phyloP scores from a whole-genome alignment of 2,797 vertebrate genomes.

The Parotocinclus haroldoi region DNA sequence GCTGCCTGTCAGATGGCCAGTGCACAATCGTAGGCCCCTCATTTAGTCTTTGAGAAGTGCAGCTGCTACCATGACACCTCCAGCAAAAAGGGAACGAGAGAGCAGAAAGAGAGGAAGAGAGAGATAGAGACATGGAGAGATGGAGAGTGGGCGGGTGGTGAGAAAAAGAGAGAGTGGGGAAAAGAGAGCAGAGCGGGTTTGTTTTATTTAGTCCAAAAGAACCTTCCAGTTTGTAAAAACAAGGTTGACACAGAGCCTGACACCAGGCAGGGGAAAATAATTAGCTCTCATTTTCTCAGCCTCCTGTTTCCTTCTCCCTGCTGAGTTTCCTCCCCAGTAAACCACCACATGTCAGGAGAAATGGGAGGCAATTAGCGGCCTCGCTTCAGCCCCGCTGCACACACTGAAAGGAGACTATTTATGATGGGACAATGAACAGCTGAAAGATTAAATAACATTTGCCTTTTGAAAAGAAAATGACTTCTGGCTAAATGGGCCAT shows the following conservation, averaged over 20 bases:
- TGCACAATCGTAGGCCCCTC: slow-evolving; percentile 98
- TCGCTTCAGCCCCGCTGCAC: slow-evolving; percentile 99
- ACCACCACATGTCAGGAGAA: slow-evolving; percentile 99
- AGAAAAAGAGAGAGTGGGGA: slow-evolving; percentile 66
- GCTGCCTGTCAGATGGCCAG: slow-evolving; percentile 99
- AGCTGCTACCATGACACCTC: slow-evolving; percentile 99
- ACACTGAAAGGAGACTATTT: slow-evolving; percentile 99
- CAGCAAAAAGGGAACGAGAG: slow-evolving; percentile 82
- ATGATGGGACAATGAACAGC: slow-evolving; percentile 99
- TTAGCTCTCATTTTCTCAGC: slow-evolving; percentile 99
- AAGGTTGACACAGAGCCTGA: slow-evolving; percentile 99
- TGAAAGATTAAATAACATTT: slow-evolving; percentile 99
- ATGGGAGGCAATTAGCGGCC: slow-evolving; percentile 99
- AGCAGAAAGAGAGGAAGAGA: slow-evolving; percentile 66
- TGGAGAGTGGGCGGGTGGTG: slow-evolving; percentile 58
- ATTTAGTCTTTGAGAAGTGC: slow-evolving; percentile 99
- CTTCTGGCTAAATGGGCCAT: slow-evolving; percentile 99
- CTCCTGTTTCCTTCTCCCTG: slow-evolving; percentile 99
- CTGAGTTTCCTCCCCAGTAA: slow-evolving; percentile 99
- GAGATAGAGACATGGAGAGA: slow-evolving; percentile 72
- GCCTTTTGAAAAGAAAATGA: slow-evolving; percentile 99
- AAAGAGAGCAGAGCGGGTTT: slow-evolving; percentile 91
- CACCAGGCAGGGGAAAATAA: slow-evolving; percentile 99
- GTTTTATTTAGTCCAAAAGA: slow-evolving; percentile 99
- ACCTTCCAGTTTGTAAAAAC: slow-evolving; percentile 99